These are phyloP conservation scores for Brachylomia viminalis DNA, from an alignment of 2,888 invertebrate genomes.

Conservation along the genomic window DNA sequence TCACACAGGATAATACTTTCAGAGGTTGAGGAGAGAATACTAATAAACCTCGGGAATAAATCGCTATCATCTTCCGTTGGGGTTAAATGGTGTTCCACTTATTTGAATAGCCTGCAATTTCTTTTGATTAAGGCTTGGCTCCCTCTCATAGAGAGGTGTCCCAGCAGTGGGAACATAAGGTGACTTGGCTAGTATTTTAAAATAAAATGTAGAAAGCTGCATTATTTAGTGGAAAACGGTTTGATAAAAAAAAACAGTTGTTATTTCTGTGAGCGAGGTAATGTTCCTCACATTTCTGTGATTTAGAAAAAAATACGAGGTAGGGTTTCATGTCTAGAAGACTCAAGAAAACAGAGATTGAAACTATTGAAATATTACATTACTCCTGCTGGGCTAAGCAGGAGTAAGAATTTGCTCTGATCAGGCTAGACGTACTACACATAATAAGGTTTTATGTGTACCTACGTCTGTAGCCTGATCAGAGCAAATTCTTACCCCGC, in stretches of 20 bases:
- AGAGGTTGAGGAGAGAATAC: slow-evolving; percentile 35
- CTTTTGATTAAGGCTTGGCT: neutral
- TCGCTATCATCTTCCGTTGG: slow-evolving; percentile 3
- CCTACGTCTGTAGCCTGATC: neutral
- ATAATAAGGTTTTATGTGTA: too few species aligned
- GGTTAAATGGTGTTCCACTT: slow-evolving; percentile 35
- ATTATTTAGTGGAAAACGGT: neutral
- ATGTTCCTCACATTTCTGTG: neutral
- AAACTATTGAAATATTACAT: neutral
- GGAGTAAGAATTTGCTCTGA: too few species aligned
- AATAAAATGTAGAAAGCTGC: neutral
- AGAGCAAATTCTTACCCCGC: neutral
- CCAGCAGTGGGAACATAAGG: too few species aligned
- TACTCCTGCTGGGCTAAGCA: neutral
- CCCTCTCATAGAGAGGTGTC: too few species aligned
- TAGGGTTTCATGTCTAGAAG: neutral
- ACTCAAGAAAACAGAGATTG: neutral
- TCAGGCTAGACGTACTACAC: too few species aligned
- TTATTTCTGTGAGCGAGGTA: neutral
- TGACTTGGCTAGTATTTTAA: neutral
- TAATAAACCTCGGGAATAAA: slow-evolving; percentile 46
- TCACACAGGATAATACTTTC: slow-evolving; percentile 26
- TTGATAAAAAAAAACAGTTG: neutral
- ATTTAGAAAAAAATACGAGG: neutral
- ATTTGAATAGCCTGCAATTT: slow-evolving; percentile 16